These are phyloP conservation scores for Eubasilissa regina DNA, from an alignment of 1,140 invertebrate genomes.

Conservation along the genomic window DNA sequence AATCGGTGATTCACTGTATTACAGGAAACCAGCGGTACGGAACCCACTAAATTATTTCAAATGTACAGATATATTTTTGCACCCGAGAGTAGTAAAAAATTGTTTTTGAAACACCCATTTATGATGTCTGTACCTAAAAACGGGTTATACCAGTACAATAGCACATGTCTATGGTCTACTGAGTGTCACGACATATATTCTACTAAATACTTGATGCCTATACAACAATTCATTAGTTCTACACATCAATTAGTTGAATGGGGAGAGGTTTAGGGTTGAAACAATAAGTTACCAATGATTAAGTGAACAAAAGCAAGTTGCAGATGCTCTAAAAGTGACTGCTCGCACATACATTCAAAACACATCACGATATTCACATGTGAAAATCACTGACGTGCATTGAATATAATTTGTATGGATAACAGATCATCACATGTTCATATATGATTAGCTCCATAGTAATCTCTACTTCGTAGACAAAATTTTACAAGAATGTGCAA, in stretches of 20 bases:
- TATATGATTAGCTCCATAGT: conserved; percentile 4
- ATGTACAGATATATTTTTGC: too few species aligned
- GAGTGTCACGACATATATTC: conserved; percentile 38
- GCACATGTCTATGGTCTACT: conserved; percentile 17
- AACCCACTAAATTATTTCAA: too few species aligned
- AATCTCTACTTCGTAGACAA: too few species aligned
- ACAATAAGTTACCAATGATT: conserved; percentile 23
- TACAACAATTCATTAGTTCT: conserved; percentile 24
- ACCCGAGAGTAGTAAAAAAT: too few species aligned
- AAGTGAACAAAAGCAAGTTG: conserved; percentile 38
- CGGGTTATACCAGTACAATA: too few species aligned
- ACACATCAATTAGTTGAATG: conserved; percentile 24
- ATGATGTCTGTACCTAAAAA: too few species aligned
- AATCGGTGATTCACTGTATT: too few species aligned
- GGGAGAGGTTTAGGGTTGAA: conserved; percentile 4
- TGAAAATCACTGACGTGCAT: background rate
- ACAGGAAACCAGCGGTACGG: too few species aligned
- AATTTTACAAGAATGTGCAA: too few species aligned
- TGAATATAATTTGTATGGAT: background rate
- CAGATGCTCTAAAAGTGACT: conserved; percentile 33
- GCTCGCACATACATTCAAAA: background rate
- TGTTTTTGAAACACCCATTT: too few species aligned
- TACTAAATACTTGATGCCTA: conserved; percentile 37
- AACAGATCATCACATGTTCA: background rate
- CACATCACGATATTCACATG: background rate